These are phyloP conservation scores for Fissipunctia ypsillon DNA, from an alignment of 2,888 invertebrate genomes.

Conservation along the genomic window DNA sequence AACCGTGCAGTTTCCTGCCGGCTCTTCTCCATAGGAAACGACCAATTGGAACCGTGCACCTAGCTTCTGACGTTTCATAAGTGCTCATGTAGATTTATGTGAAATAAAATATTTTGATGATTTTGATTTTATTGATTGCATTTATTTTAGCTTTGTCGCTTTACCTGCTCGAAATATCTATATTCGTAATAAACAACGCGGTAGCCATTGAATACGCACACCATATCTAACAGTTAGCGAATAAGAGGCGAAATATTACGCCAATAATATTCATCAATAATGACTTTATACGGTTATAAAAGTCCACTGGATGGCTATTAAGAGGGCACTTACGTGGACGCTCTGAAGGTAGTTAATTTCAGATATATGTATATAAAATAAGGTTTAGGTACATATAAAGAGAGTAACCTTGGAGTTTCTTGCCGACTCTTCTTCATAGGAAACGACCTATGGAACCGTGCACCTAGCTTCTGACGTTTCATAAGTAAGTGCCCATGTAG, in stretches of 20 bases:
- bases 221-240: neutral
- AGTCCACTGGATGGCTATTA: slow-evolving; percentile 34
- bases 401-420: too few relatives aligned
- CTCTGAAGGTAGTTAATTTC: neutral
- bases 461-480: too few relatives aligned
- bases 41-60: too few relatives aligned
- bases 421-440: too few relatives aligned
- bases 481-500: too few relatives aligned
- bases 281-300: slow-evolving; percentile 37
- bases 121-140: too few relatives aligned
- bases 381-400: neutral
- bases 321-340: slow-evolving; percentile 23
- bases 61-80: too few relatives aligned
- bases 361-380: slow-evolving; percentile 18
- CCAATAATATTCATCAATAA: slow-evolving; percentile 32
- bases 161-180: neutral
- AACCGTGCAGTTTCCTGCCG: too few relatives aligned
- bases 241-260: slow-evolving; percentile 14
- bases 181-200: slow-evolving; percentile 12
- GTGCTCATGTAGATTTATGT: too few relatives aligned
- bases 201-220: neutral
- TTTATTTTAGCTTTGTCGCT: neutral
- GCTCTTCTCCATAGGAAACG: too few relatives aligned
- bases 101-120: too few relatives aligned
- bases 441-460: too few relatives aligned